Evolutionary conservation across 2,113 vertebrate species (phyloP).

Genomic region (Oreotragus oreotragus): DNA sequence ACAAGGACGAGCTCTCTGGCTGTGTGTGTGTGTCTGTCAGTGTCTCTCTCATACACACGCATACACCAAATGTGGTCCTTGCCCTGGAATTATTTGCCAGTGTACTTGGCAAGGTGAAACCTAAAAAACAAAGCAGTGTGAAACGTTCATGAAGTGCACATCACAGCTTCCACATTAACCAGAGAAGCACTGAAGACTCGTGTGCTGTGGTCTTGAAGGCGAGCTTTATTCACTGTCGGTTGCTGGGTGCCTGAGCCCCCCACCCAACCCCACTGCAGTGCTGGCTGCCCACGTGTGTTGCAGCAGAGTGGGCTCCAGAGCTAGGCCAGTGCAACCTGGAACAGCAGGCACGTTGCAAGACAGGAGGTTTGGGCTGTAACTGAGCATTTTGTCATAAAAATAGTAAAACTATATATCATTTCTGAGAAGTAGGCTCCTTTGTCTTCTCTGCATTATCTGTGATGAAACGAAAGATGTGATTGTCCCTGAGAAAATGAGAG

Average conservation of each 20-base stretch:
- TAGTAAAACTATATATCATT: not conserved
- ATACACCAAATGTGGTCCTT: not conserved
- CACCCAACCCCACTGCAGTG: not conserved
- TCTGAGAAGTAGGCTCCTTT: not conserved
- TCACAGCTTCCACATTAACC: not conserved
- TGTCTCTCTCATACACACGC: not conserved
- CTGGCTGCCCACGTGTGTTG: accelerated
- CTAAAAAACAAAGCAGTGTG: not conserved
- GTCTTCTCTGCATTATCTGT: not conserved
- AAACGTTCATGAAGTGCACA: not conserved
- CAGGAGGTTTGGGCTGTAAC: not conserved
- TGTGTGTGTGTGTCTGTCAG: not conserved
- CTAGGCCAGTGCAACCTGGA: not conserved
- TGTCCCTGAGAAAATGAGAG: not conserved
- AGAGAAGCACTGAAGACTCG: not conserved
- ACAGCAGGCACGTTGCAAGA: not conserved
- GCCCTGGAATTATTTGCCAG: not conserved
- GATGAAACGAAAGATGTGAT: not conserved
- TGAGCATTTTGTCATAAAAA: not conserved
- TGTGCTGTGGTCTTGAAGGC: not conserved
- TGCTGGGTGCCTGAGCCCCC: not conserved
- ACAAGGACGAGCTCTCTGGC: not conserved
- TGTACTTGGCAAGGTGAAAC: not conserved
- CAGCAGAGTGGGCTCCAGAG: not conserved
- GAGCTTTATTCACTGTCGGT: not conserved